Base-by-base conservation (phyloP, 2,888 invertebrate genomes). In the Esperia sulphurella region DNA sequence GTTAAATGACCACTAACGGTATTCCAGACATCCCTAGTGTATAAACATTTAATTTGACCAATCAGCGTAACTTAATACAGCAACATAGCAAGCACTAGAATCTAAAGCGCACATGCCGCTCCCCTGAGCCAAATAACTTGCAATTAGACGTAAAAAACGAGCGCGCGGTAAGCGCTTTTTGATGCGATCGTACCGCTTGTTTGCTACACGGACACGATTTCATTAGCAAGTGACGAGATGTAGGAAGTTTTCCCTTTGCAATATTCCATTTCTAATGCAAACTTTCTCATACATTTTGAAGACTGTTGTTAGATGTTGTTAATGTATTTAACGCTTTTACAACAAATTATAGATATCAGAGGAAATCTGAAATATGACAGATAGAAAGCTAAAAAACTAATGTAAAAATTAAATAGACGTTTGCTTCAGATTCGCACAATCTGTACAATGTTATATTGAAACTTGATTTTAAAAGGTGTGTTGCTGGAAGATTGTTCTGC, bases 91-190 rank as follows among this genome's bases (percentile, higher is more conserved):
- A 51, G 45, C 51, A 41, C 51, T 48, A 43, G 45, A 41, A 49
- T 41, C 30, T 33, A 46, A 41, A 58, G 58, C 57, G 58, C 57
- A 59, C 52, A 51, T 55, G 52, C 49, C 53, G 51, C 55, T 62
- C 63, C 58, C 65, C 54, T 50, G 63, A 61, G 61, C 64, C 65
- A 67, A 76, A 78, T 79, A 79, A 74, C 71, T 78, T 71, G 77
- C 74, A 79, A 79, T 81, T 79, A 80, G 73, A 68, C 59, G 67
- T 67, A 75, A 79, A 82, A 79, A 81, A 74, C 63, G 61, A 52
- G 58, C 58, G 64, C 59, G 64, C 59, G 62, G 74, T 81, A 80
- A 82, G 76, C 80, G 75, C 74, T 80, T 83, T 83, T 79, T 81
- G 80, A 81, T 80, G 79, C 72, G 77, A 75, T 75, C 73, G 61